Base-by-base conservation (phyloP, 2,888 invertebrate genomes). In the Lepidochrysops patricia region DNA sequence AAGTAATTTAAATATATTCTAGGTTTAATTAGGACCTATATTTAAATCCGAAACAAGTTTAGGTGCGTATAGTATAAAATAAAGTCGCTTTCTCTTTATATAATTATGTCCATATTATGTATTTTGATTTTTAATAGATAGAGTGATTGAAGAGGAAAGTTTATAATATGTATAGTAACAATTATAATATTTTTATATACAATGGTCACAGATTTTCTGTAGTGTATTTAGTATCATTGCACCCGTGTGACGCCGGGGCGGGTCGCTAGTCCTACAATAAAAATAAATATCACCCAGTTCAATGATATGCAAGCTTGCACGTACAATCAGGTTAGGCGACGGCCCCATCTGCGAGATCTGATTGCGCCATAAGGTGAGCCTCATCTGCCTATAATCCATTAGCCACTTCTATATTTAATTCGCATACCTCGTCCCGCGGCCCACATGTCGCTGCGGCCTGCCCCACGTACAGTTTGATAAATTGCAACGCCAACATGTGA, bases 401-500 rank as follows among this genome's bases (percentile, higher is more conserved):
- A 87, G 79, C 76, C 72, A 84, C 77, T 76, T 74, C 79, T 80
- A 85, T 85, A 85, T 86, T 85, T 86, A 84, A 86, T 85, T 83
- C 79, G 67, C 66, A 68, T 65, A 64, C 63, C 64, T 75, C 75
- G 75, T 77, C 60, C 70, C 72, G 75, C 71, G 73, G 76, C 79
- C 76, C 76, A 88, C 86, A 86, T 87, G 87, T 84, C 86, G 79
- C 78, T 80, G 75, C 79, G 82, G 82, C 76, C 78, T 80, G 75
- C 79, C 82, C 82, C 76, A 70, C 70, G 79, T 80, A 86, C 84
- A 85, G 86, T 88, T 88, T 88, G 88, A 88, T 88, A 88, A 87
- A 88, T 88, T 79, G 86, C 81, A 79, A 75, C 79, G 84, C 80
- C 84, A 81, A 88, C 87, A 88, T 86, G 87, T 76, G 86, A 87